Evolutionary conservation across 2,888 invertebrate genomes (phyloP).

Genomic region (Acleris cristana): DNA sequence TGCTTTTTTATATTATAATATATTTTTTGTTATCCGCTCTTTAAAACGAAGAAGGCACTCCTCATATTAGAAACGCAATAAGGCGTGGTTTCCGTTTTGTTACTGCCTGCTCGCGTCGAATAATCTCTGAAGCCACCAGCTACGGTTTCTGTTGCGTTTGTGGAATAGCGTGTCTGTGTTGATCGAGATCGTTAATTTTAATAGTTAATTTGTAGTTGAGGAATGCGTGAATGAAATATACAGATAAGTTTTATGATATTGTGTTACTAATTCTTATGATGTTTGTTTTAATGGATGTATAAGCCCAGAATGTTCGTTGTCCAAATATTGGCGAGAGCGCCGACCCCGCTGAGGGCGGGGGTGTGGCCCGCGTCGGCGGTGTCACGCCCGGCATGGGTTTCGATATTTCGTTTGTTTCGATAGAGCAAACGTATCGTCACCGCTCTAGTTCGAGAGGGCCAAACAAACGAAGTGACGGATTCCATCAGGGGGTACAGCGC

Average conservation of each 20-base stretch:
- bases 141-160: background rate
- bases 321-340: slow-evolving; percentile 39
- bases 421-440: no score
- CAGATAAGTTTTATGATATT: slow-evolving; percentile 66
- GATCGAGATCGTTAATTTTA: background rate
- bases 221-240: slow-evolving; percentile 45
- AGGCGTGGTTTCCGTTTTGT: no score
- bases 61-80: no score
- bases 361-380: background rate
- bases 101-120: no score
- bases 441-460: no score
- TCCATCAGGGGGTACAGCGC: background rate
- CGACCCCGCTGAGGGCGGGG: slow-evolving; percentile 1
- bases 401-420: no score
- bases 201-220: slow-evolving; percentile 26
- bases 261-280: slow-evolving; percentile 69
- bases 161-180: slow-evolving; percentile 2
- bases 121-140: no score
- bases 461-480: background rate
- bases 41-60: no score
- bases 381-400: no score
- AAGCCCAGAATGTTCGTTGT: slow-evolving; percentile 49
- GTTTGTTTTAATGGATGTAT: slow-evolving; percentile 58
- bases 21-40: no score
- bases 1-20: no score